Conservation (phyloP, 2,113 vertebrate genomes). For the Psilopogon haemacephalus region DNA sequence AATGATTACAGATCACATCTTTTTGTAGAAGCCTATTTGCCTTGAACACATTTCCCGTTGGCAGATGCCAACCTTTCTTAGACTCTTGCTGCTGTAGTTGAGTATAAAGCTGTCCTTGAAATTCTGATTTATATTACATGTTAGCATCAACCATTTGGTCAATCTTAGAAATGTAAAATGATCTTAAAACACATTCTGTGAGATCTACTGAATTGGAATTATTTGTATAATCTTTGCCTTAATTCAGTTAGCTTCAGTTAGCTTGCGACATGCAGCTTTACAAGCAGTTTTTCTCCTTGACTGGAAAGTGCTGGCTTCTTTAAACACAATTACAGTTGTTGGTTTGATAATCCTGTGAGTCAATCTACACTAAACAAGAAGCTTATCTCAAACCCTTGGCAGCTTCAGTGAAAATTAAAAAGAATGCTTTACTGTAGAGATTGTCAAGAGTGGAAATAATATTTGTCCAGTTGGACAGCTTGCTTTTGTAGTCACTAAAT, state of each 20-base stretch:
- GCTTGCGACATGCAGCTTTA: conserved; percentile 55
- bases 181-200: neutral
- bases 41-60: conserved; percentile 14
- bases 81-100: neutral
- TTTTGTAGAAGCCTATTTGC: neutral
- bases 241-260: conserved; percentile 77
- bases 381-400: conserved; percentile 76
- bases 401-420: conserved; percentile 87
- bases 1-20: conserved; percentile 16
- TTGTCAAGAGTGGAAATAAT: conserved; percentile 96
- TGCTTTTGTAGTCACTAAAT: conserved; percentile 96
- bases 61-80: conserved; percentile 28
- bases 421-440: conserved; percentile 86
- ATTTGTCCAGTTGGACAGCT: conserved; percentile 98
- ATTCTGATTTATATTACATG: neutral
- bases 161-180: neutral
- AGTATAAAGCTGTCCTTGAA: conserved; percentile 6
- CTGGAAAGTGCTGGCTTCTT: conserved; percentile 60
- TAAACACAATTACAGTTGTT: conserved; percentile 80
- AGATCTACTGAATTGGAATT: conserved; percentile 16
- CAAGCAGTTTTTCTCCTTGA: conserved; percentile 34
- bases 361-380: conserved; percentile 77
- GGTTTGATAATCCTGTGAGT: conserved; percentile 81
- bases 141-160: neutral
- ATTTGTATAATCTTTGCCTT: conserved; percentile 49